Percentiles rank a stretch among this genome's conserved stretches.
phyloP scores from a whole-genome alignment of 2,888 invertebrate genomes.

The Rhyacophila evoluta region DNA sequence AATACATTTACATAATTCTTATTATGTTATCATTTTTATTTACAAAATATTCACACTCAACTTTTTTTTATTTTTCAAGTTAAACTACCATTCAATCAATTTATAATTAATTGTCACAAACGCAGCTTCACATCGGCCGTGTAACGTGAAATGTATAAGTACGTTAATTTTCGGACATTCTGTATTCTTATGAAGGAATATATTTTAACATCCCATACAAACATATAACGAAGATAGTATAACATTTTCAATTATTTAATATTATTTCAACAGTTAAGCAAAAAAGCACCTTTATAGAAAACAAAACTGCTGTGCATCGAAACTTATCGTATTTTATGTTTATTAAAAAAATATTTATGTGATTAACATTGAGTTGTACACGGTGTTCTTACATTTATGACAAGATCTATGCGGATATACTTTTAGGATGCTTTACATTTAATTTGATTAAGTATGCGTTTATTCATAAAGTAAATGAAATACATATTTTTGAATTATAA shows the following conservation, averaged over 20 bases:
- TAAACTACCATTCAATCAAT: slow-evolving; percentile 23
- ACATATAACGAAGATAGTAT: slow-evolving; percentile 20
- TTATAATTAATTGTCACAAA: slow-evolving; percentile 35
- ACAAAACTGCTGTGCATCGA: slow-evolving; percentile 32
- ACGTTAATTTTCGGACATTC: background rate
- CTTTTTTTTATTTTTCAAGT: slow-evolving; percentile 30
- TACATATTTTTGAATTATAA: background rate
- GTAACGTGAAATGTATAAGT: background rate
- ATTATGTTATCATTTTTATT: slow-evolving; percentile 31
- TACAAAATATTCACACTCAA: slow-evolving; percentile 45
- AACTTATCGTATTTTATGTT: background rate
- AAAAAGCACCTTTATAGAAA: slow-evolving; percentile 35
- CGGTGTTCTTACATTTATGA: background rate
- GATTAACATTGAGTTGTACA: background rate
- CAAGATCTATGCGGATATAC: background rate
- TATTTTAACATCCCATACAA: slow-evolving; percentile 12
- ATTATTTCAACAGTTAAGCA: slow-evolving; percentile 21
- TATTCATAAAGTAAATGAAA: too few relatives aligned
- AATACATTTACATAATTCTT: slow-evolving; percentile 31
- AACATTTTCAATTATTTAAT: slow-evolving; percentile 23
- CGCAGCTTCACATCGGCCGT: slow-evolving; percentile 2
- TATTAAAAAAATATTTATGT: background rate
- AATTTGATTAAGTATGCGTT: background rate
- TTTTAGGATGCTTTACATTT: slow-evolving; percentile 1
- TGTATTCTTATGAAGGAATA: slow-evolving; percentile 10